phyloP scores from a whole-genome alignment of 2,113 vertebrate genomes.

The Heterochromis multidens region DNA sequence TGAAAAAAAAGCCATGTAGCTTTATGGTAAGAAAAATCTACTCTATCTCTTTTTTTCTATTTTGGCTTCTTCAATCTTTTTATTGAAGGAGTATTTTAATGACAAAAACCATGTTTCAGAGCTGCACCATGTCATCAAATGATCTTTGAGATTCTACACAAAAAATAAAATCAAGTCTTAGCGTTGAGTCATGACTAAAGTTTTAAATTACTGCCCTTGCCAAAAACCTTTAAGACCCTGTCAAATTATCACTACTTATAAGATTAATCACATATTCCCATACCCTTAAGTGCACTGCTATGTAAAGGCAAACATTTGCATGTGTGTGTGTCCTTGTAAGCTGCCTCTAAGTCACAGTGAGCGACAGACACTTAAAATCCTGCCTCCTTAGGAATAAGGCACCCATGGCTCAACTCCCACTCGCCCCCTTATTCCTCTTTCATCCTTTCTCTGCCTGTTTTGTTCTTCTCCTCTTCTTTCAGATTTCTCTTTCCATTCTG shows the following conservation, averaged over 20 bases:
- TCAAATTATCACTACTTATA: neutral
- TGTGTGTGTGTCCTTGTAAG: neutral
- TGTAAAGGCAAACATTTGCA: neutral
- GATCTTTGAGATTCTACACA: neutral
- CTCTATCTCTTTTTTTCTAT: neutral
- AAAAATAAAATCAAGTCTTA: neutral
- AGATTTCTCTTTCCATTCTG: neutral
- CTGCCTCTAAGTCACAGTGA: neutral
- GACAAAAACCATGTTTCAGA: neutral
- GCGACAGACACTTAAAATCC: neutral
- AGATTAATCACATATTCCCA: neutral
- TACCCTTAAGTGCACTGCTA: neutral
- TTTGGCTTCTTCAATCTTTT: neutral
- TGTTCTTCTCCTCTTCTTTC: neutral
- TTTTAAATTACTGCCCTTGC: neutral
- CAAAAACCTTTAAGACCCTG: neutral
- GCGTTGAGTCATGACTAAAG: neutral
- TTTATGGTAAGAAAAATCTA: neutral
- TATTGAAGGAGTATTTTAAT: neutral
- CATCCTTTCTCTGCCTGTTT: neutral
- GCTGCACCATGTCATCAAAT: neutral
- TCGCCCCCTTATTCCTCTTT: neutral
- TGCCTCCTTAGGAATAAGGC: constrained; percentile 8
- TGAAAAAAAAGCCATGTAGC: neutral
- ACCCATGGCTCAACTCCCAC: constrained; percentile 26